Evolutionary conservation across 2,113 vertebrate species (phyloP).

Genomic region (Myotis davidii): DNA sequence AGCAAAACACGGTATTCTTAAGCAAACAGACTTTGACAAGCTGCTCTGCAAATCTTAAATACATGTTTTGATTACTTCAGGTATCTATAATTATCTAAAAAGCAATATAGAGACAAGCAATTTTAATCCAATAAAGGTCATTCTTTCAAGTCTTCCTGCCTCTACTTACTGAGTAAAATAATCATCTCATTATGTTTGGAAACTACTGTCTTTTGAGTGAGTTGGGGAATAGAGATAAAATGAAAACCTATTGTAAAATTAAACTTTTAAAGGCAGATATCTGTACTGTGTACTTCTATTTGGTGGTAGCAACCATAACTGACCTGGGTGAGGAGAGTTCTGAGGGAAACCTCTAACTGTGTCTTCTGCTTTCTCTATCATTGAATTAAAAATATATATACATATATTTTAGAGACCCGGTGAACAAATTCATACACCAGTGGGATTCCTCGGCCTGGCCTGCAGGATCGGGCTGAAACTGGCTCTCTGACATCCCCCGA

Average conservation of each 20-base stretch:
- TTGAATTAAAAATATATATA: neutral
- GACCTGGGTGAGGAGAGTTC: neutral
- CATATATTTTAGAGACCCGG: too few relatives aligned
- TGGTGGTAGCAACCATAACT: neutral
- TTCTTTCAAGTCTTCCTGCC: neutral
- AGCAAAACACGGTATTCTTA: slow-evolving; percentile 72
- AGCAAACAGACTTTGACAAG: slow-evolving; percentile 73
- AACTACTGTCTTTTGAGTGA: neutral
- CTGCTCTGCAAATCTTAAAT: slow-evolving; percentile 58
- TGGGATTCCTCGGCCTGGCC: too few relatives aligned
- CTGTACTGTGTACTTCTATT: neutral
- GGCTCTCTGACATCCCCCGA: too few relatives aligned
- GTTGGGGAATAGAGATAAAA: neutral
- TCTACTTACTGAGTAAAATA: neutral
- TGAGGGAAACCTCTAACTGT: neutral
- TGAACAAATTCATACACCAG: too few relatives aligned
- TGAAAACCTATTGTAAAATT: neutral
- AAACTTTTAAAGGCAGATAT: neutral
- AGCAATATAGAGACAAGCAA: slow-evolving; percentile 43
- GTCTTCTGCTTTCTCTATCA: neutral
- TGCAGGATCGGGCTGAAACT: too few relatives aligned
- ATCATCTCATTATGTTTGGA: neutral
- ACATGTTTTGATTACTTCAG: slow-evolving; percentile 59
- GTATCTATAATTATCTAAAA: slow-evolving; percentile 69
- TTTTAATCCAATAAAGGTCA: slow-evolving; percentile 30